Base-by-base conservation (phyloP, 2,797 vertebrate species). In the Takifugu ocellatus region DNA sequence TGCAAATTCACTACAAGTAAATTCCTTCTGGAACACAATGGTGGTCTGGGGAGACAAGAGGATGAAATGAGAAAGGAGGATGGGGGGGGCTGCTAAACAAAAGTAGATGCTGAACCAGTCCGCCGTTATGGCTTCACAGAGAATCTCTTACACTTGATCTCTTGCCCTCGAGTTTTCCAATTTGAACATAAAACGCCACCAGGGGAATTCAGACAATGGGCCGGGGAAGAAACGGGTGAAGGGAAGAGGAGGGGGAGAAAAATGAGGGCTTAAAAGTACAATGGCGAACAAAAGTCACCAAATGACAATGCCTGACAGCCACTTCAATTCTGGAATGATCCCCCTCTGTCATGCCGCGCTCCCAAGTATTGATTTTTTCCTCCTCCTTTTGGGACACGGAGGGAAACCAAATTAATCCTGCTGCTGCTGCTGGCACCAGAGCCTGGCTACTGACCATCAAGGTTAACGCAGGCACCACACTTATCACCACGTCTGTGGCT, bases 251-350 rank as follows among this genome's bases (percentile, higher is more conserved):
- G 66, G 66, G 67, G 78, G 80, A 92, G 92, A 94, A 94, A 94
- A 95, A 95, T 94, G 92, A 95, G 92, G 92, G 87, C 91, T 93
- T 94, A 94, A 95, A 95, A 94, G 91, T 93, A 94, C 92, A 92
- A 93, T 89, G 90, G 92, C 85, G 89, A 95, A 95, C 88, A 92
- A 94, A 98, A 96, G 94, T 96, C 94, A 95, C 89, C 87, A 90
- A 94, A 94, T 95, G 94, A 94, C 94, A 94, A 93, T 70, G 77
- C 83, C 88, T 97, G 95, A 97, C 96, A 96, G 93, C 84, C 88
- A 90, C 92, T 93, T 97, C 95, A 93, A 94, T 95, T 95, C 93
- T 95, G 90, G 92, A 98, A 93, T 91, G 92, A 98, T 96, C 93
- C 91, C 75, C 80, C 88, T 39, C 36, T 89, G 91, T 92, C 89